Evolutionary conservation across 2,113 vertebrate species (phyloP).

Genomic region (Grammomys surdaster): DNA sequence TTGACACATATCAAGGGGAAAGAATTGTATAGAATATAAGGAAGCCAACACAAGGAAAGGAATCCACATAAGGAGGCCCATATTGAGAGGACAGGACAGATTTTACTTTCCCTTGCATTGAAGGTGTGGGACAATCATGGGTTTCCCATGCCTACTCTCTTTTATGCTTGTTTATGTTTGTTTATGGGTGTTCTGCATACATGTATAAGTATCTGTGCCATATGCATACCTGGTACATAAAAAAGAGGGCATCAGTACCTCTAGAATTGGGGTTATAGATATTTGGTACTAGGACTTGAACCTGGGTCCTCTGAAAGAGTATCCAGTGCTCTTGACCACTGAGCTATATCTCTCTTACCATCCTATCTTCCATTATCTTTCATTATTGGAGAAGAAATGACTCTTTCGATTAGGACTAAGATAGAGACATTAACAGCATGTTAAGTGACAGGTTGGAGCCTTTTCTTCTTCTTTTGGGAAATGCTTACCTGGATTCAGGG

Average conservation of each 20-base stretch:
- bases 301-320: background rate
- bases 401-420: conserved; percentile 37
- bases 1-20: background rate
- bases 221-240: background rate
- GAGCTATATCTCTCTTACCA: background rate
- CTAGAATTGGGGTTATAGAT: background rate
- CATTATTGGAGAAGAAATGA: conserved; percentile 9
- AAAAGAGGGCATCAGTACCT: background rate
- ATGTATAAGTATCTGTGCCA: background rate
- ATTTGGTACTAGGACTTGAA: background rate
- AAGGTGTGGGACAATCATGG: background rate
- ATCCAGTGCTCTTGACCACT: background rate
- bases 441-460: background rate
- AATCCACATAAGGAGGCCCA: background rate
- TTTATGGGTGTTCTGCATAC: background rate
- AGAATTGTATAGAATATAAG: background rate
- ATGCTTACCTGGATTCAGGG: conserved; percentile 24
- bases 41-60: background rate
- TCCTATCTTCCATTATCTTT: background rate
- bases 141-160: too few relatives aligned
- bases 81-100: background rate
- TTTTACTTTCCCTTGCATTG: background rate
- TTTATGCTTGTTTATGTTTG: background rate
- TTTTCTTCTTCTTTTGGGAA: conserved; percentile 30
- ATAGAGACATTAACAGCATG: background rate